These are phyloP conservation scores for Bruchidius siliquastri DNA, from an alignment of 2,888 invertebrate genomes.

Conservation along the genomic window DNA sequence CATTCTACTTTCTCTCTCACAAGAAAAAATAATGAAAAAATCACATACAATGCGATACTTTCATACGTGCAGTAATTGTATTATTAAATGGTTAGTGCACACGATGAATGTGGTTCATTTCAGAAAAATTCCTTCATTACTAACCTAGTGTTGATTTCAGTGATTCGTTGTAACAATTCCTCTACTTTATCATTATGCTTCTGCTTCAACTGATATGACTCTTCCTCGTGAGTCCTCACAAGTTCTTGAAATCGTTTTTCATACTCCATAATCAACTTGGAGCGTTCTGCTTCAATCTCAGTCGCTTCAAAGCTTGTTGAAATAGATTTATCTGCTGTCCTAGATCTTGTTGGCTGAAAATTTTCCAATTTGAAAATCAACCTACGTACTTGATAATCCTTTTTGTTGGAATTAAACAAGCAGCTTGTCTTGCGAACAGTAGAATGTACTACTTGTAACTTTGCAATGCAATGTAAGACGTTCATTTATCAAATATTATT, in stretches of 20 bases:
- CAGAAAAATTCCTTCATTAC: background rate
- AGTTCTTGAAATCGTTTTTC: constrained; percentile 73
- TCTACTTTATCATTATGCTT: constrained; percentile 77
- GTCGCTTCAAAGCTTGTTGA: constrained; percentile 28
- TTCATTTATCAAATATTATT: too few relatives aligned
- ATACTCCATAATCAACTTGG: constrained; percentile 65
- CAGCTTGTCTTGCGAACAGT: too few relatives aligned
- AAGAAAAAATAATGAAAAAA: background rate
- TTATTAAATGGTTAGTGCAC: background rate
- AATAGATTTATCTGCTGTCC: constrained; percentile 32
- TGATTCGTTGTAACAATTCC: constrained; percentile 64
- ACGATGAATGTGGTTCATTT: background rate
- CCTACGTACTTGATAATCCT: background rate
- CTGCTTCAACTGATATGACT: constrained; percentile 72
- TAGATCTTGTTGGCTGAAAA: constrained; percentile 4
- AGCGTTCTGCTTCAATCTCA: constrained; percentile 59
- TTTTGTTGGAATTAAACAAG: too few relatives aligned
- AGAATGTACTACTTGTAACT: too few relatives aligned
- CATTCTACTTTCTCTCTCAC: background rate
- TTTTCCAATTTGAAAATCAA: constrained; percentile 18
- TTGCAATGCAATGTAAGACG: too few relatives aligned
- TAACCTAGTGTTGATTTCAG: constrained; percentile 71
- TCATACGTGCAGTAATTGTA: background rate
- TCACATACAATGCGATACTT: background rate
- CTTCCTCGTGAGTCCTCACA: constrained; percentile 58